These are phyloP conservation scores for Eledone cirrhosa DNA, from an alignment of 2,888 invertebrate genomes.

Conservation along the genomic window DNA sequence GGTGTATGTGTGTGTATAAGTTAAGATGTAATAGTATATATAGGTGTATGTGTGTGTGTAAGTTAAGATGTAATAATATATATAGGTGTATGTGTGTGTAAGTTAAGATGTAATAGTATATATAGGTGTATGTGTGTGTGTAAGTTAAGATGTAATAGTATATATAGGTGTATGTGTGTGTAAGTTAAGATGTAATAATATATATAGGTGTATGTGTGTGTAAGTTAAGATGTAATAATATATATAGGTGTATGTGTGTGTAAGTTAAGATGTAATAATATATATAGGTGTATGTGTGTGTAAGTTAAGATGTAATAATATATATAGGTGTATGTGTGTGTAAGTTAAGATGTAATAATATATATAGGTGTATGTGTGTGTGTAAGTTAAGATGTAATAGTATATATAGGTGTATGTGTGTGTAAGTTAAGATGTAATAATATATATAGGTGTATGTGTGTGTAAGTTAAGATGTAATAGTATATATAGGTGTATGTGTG, in stretches of 20 bases:
- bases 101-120: neutral
- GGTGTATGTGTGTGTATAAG: too few relatives aligned
- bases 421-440: neutral
- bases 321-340: neutral
- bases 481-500: too few relatives aligned
- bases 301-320: neutral
- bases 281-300: neutral
- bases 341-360: neutral
- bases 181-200: neutral
- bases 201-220: neutral
- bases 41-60: neutral
- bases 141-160: too few relatives aligned
- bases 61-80: neutral
- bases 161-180: neutral
- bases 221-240: neutral
- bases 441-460: neutral
- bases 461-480: too few relatives aligned
- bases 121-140: too few relatives aligned
- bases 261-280: neutral
- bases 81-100: neutral
- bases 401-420: neutral
- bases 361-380: neutral
- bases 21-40: too few relatives aligned
- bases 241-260: neutral
- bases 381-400: too few relatives aligned